Evolutionary conservation across 30 jellyfish, hydroid and myxozoan genomes (phyloP).

Genomic region (Rhopilema esculentum): DNA sequence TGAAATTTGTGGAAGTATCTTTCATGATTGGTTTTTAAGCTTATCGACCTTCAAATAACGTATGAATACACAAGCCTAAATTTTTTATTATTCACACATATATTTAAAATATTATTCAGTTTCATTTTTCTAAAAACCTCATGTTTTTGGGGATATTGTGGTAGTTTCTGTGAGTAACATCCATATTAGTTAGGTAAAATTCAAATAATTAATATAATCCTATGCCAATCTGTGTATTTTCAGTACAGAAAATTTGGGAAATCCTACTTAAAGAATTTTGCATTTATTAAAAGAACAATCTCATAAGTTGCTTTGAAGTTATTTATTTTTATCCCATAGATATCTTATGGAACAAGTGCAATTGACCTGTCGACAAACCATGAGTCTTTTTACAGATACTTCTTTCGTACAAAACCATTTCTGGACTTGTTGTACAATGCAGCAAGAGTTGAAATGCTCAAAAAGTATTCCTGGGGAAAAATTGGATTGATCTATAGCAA

Average conservation of each 20-base stretch:
- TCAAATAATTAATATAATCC: too few species aligned
- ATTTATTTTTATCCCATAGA: constrained; percentile 32
- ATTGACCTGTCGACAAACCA: constrained; percentile 59
- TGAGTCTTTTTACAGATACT: constrained; percentile 59
- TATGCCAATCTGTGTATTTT: too few species aligned
- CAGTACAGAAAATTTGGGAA: too few species aligned
- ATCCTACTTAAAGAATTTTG: too few species aligned
- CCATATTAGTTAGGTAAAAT: background rate
- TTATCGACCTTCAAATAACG: too few species aligned
- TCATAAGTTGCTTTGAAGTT: background rate
- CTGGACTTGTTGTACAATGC: constrained; percentile 63
- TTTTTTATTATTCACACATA: too few species aligned
- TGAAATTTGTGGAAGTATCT: too few species aligned
- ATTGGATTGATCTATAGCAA: constrained; percentile 78
- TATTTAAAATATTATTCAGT: too few species aligned
- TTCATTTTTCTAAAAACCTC: background rate
- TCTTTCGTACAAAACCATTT: constrained; percentile 85
- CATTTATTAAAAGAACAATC: background rate
- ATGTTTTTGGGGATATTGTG: background rate
- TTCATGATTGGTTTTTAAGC: too few species aligned
- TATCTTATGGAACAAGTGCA: constrained; percentile 82
- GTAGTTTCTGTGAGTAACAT: background rate
- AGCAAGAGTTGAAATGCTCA: constrained; percentile 81
- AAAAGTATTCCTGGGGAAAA: constrained; percentile 63
- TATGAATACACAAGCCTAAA: too few species aligned